Percentiles rank a stretch among this genome's conserved stretches.
Conservation (phyloP, 2,113 vertebrate genomes). For the Mormyrus iriodes region DNA sequence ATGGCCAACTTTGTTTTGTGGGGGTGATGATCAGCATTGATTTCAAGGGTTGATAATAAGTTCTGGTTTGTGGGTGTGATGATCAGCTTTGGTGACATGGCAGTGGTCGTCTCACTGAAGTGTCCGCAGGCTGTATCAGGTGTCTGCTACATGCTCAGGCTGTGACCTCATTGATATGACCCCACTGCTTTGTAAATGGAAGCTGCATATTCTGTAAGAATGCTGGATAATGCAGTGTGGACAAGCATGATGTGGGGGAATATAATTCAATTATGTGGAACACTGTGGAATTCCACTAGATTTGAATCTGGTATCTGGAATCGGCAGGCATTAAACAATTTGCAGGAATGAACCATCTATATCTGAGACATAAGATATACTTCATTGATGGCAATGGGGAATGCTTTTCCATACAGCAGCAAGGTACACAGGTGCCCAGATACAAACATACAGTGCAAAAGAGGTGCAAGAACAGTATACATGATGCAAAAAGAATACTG, state of each 20-base stretch:
- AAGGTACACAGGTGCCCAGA: background rate
- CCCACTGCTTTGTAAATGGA: too few relatives aligned
- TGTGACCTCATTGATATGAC: background rate
- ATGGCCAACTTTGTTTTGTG: too few relatives aligned
- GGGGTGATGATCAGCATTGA: too few relatives aligned
- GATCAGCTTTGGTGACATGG: background rate
- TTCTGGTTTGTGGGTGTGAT: background rate
- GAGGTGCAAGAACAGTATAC: background rate
- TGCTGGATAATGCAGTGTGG: background rate
- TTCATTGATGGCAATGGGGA: background rate
- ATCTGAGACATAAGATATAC: background rate
- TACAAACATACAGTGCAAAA: background rate
- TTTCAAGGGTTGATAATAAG: too few relatives aligned
- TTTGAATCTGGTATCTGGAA: background rate
- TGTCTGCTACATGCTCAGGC: background rate
- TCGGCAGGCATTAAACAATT: background rate
- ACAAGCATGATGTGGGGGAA: background rate
- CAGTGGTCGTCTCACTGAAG: background rate
- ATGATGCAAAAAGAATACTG: too few relatives aligned
- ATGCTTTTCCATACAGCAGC: background rate
- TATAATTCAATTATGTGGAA: background rate
- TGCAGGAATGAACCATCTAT: background rate
- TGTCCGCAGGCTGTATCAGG: background rate
- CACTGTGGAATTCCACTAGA: background rate
- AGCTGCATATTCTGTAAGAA: background rate